A percentile compares a stretch with the other conserved stretches of the same genome.
Conservation (phyloP, 37 sponge, comb jelly and placozoan species). For the Halichondria panicea region DNA sequence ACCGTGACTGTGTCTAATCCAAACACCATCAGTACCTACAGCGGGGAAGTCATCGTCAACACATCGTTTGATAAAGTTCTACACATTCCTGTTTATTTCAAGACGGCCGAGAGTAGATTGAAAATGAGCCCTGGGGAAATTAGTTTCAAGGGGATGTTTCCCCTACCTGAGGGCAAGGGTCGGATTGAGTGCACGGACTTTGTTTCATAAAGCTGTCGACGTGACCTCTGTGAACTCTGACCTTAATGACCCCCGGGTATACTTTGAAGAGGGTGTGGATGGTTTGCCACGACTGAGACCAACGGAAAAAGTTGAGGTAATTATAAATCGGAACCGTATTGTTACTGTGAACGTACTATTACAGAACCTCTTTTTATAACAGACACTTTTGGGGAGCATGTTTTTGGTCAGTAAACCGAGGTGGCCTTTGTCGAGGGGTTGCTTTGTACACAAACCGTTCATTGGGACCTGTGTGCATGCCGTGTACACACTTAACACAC, state of each 20-base stretch:
- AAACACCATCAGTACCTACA: constrained; percentile 33
- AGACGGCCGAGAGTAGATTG: constrained; percentile 52
- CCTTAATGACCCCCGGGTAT: constrained; percentile 26
- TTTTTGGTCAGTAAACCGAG: too few relatives aligned
- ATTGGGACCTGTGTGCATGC: too few relatives aligned
- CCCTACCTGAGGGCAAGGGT: constrained; percentile 28
- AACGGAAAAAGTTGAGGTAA: constrained; percentile 19
- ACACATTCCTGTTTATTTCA: constrained; percentile 55
- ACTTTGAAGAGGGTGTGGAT: not conserved
- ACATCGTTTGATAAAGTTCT: constrained; percentile 65
- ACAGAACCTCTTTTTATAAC: not conserved
- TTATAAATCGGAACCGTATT: not conserved
- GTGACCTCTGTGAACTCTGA: constrained; percentile 11
- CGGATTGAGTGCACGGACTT: constrained; percentile 20
- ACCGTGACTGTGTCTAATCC: constrained; percentile 58
- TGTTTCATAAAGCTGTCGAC: constrained; percentile 12
- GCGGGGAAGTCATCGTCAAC: constrained; percentile 59
- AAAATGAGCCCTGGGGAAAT: constrained; percentile 34
- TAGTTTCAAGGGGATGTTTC: constrained; percentile 28
- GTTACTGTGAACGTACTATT: too few relatives aligned
- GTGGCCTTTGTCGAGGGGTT: too few relatives aligned
- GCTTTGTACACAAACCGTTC: too few relatives aligned
- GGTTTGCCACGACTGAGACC: constrained; percentile 25
- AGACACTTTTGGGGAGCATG: too few relatives aligned
- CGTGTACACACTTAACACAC: too few relatives aligned